A percentile compares a stretch with the other conserved stretches of the same genome.
Evolutionary conservation across 2,888 invertebrate genomes (phyloP).

Genomic region (Hemaris fuciformis): DNA sequence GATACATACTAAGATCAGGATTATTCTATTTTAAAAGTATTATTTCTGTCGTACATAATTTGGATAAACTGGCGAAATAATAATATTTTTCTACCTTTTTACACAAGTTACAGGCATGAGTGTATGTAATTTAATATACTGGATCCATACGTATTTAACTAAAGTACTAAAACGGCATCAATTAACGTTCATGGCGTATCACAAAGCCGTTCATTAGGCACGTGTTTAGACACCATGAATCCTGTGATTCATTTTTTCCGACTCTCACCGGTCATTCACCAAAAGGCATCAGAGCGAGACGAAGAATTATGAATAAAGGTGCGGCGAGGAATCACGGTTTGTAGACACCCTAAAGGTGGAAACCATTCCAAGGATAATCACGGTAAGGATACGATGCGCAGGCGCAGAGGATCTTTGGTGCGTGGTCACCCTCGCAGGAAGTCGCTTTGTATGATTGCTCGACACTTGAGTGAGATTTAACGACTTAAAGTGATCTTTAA

Average conservation of each 20-base stretch:
- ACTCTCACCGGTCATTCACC: slow-evolving; percentile 77
- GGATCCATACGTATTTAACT: neutral
- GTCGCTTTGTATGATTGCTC: slow-evolving; percentile 47
- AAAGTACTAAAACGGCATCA: neutral
- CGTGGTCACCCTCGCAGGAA: slow-evolving; percentile 67
- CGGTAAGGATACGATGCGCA: slow-evolving; percentile 42
- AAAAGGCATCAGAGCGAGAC: slow-evolving; percentile 67
- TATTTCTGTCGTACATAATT: too few relatives aligned
- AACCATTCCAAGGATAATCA: slow-evolving; percentile 50
- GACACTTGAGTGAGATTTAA: slow-evolving; percentile 39
- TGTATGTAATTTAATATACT: too few relatives aligned
- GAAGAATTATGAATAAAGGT: slow-evolving; percentile 74
- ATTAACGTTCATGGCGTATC: slow-evolving; percentile 43
- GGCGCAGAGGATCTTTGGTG: slow-evolving; percentile 55
- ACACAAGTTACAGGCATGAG: too few relatives aligned
- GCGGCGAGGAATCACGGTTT: slow-evolving; percentile 73
- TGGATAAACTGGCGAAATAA: too few relatives aligned
- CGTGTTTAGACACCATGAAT: slow-evolving; percentile 71
- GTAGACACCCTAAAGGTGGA: slow-evolving; percentile 66
- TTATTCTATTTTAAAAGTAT: too few relatives aligned
- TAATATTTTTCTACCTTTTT: too few relatives aligned
- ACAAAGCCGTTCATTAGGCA: slow-evolving; percentile 37
- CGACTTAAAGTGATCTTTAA: slow-evolving; percentile 16
- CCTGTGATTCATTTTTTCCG: slow-evolving; percentile 74
- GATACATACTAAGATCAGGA: too few relatives aligned